Evolutionary conservation across 1,140 invertebrate genomes (phyloP).

Genomic region (Drosophila quadrilineata): DNA sequence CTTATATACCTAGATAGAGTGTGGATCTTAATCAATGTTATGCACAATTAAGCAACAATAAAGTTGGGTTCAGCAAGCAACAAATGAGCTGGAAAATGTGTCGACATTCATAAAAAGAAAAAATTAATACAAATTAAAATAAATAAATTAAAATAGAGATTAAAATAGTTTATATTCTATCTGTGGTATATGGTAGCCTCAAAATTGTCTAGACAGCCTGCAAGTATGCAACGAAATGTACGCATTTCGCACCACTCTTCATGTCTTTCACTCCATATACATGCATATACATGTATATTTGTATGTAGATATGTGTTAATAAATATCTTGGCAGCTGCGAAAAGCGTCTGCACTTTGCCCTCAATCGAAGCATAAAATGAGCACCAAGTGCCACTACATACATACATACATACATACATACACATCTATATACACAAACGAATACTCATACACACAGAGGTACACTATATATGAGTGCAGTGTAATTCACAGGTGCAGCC

Average conservation of each 20-base stretch:
- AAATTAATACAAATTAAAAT: neutral
- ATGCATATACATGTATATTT: neutral
- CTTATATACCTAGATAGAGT: conserved; percentile 37
- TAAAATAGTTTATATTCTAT: neutral
- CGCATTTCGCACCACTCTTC: conserved; percentile 14
- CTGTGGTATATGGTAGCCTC: neutral
- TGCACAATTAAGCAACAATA: conserved; percentile 42
- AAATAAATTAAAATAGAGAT: neutral
- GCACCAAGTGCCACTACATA: conserved; percentile 75
- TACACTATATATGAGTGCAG: neutral
- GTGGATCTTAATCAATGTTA: neutral
- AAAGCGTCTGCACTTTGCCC: conserved; percentile 66
- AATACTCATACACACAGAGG: neutral
- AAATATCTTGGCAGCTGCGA: conserved; percentile 20
- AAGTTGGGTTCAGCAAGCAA: conserved; percentile 25
- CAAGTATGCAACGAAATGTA: conserved; percentile 23
- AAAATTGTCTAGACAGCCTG: conserved; percentile 11
- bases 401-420: conserved; percentile 8
- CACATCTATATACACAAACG: conserved; percentile 13
- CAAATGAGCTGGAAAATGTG: conserved; percentile 45
- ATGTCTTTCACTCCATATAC: neutral
- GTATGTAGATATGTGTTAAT: neutral
- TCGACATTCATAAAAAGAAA: neutral
- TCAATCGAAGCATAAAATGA: conserved; percentile 76
- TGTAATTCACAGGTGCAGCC: conserved; percentile 23